These are phyloP conservation scores for Lonchura striata DNA, from an alignment of 2,113 vertebrate genomes.

Conservation along the genomic window DNA sequence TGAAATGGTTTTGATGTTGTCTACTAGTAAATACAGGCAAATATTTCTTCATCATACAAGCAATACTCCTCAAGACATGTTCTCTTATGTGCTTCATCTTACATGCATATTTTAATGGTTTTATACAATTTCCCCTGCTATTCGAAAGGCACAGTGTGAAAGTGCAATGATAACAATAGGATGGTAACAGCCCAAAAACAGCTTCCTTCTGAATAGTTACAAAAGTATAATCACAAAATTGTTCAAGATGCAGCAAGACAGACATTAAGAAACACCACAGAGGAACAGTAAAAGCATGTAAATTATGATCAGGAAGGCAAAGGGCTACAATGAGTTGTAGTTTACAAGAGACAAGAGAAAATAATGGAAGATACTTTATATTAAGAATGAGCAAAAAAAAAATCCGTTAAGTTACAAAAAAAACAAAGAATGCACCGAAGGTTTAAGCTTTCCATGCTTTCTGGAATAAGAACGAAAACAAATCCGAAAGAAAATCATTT, in stretches of 20 bases:
- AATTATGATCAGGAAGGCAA: neutral
- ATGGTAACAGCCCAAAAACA: neutral
- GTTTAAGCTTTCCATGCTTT: neutral
- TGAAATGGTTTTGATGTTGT: neutral
- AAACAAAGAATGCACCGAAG: neutral
- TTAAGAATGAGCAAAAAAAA: neutral
- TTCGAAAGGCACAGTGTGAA: neutral
- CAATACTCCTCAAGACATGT: neutral
- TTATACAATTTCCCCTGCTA: neutral
- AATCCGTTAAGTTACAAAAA: neutral
- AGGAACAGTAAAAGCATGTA: neutral
- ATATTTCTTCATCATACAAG: neutral
- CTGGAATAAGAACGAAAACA: neutral
- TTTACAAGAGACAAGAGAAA: neutral
- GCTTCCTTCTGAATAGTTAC: neutral
- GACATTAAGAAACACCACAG: neutral
- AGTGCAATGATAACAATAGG: rapidly evolving
- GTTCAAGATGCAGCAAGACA: neutral
- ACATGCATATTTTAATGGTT: neutral
- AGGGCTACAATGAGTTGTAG: neutral
- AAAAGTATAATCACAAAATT: neutral
- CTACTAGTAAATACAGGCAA: neutral
- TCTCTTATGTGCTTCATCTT: neutral
- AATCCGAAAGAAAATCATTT: neutral
- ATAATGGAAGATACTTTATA: neutral